Evolutionary conservation across 2,888 invertebrate genomes (phyloP), one percentile per base, ranked within the genome.

Genomic region (Drosophila maculinotata): DNA sequence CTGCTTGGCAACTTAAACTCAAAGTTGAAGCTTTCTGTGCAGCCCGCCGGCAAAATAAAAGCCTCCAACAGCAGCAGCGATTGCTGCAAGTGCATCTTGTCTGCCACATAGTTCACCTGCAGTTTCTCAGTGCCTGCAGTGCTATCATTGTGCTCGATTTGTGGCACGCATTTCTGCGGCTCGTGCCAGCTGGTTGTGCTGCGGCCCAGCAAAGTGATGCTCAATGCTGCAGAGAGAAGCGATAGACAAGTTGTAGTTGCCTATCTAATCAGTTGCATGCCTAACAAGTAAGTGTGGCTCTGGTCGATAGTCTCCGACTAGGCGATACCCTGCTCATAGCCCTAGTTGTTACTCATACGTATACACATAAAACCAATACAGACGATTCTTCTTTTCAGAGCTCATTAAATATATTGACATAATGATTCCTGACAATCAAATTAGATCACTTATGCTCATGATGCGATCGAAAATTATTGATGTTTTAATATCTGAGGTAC

Each of bases 61-160:
- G 30, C 26, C 6, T 51, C 36, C 2, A 57, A 3, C 25, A 87
- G 25, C 6, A 48, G 53, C 7, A 62, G 52, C 0, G 44, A 49
- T 38, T 79, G 44, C 38, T 66, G 28, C 23, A 81, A 25, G 51
- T 78, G 83, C 1, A 49, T 23, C 47, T 60, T 66, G 8, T 10
- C 38, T 25, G 62, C 77, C 0, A 31, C 54, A 48, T 64, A 86
- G 5, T 56, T 23, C 1, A 66, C 26, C 6, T 69, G 44, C 2
- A 8, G 10, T 0, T 45, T 49, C 15, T 76, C 69, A 14, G 57
- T 26, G n/a, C 51, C 33, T 2, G 42, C 53, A 6, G 72, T 51
- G 66, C 79, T 63, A 23, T 89, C 88, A 30, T 89, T 83, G 36
- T 88, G 84, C 20, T 75, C 79, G 30, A 88, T 51, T 30, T 36